Evolutionary conservation across 2,113 vertebrate species (phyloP).

Genomic region (Rostratula benghalensis): DNA sequence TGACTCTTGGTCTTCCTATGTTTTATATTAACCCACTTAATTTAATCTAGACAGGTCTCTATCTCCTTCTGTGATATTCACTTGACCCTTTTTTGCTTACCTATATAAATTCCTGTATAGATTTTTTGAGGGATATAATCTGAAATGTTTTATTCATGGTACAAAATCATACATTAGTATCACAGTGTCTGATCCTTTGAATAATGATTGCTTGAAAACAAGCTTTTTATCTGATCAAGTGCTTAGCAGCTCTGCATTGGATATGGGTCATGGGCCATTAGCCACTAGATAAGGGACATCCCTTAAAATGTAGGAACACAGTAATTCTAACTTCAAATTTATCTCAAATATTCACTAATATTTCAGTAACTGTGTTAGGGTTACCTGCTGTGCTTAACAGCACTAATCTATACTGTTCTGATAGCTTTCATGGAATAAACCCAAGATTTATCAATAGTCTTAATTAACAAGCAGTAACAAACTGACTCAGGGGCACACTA

Average conservation of each 20-base stretch:
- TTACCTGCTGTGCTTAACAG: neutral
- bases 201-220: slow-evolving; percentile 53
- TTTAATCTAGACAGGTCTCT: neutral
- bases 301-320: neutral
- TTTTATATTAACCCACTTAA: slow-evolving; percentile 21
- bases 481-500: neutral
- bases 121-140: slow-evolving; percentile 52
- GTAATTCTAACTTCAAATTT: neutral
- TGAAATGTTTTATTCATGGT: slow-evolving; percentile 64
- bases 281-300: neutral
- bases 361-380: neutral
- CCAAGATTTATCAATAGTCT: slow-evolving; percentile 3
- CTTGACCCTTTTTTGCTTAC: slow-evolving; percentile 33
- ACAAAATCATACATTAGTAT: slow-evolving; percentile 61
- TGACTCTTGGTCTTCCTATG: neutral
- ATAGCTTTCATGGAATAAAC: neutral
- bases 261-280: slow-evolving; percentile 23
- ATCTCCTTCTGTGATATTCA: neutral
- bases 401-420: neutral
- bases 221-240: slow-evolving; percentile 35
- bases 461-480: slow-evolving; percentile 8
- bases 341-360: neutral
- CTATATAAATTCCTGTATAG: slow-evolving; percentile 50
- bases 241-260: neutral
- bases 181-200: slow-evolving; percentile 45